Percentiles rank a stretch among this genome's conserved stretches.
phyloP scores from a whole-genome alignment of 2,113 vertebrate species.

The Porphyrio hochstetteri region DNA sequence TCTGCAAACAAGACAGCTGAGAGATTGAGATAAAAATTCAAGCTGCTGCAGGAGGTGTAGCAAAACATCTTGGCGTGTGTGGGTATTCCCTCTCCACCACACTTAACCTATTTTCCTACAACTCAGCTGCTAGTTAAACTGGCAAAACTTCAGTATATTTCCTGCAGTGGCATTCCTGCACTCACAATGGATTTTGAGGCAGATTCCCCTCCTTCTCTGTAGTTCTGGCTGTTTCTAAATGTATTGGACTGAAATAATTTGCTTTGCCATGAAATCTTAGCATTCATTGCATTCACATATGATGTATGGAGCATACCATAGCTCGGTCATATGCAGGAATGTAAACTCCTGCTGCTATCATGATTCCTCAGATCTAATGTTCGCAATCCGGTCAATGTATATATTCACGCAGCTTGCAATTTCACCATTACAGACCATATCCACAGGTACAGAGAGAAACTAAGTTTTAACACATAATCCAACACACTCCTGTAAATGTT shows the following conservation, averaged over 20 bases:
- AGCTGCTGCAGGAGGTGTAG: background rate
- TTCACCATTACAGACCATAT: background rate
- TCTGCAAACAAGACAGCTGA: background rate
- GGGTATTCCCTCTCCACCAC: background rate
- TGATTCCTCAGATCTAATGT: background rate
- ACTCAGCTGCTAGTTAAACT: background rate
- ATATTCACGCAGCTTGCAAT: background rate
- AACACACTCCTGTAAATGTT: background rate
- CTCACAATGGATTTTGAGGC: background rate
- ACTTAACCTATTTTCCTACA: background rate
- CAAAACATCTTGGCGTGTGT: background rate
- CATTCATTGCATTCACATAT: accelerated
- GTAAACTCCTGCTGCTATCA: background rate
- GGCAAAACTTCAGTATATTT: background rate
- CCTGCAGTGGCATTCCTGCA: background rate
- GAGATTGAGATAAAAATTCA: background rate
- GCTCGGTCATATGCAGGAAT: background rate
- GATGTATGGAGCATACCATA: background rate
- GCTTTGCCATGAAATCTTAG: background rate
- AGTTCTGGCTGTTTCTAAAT: background rate
- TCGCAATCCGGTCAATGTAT: background rate
- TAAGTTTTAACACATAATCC: background rate
- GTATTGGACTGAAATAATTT: background rate
- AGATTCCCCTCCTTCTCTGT: background rate
- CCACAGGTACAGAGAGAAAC: background rate